A percentile compares a stretch with the other conserved stretches of the same genome.
phyloP scores from a whole-genome alignment of 2,113 vertebrate genomes.

The Symphodus melops region DNA sequence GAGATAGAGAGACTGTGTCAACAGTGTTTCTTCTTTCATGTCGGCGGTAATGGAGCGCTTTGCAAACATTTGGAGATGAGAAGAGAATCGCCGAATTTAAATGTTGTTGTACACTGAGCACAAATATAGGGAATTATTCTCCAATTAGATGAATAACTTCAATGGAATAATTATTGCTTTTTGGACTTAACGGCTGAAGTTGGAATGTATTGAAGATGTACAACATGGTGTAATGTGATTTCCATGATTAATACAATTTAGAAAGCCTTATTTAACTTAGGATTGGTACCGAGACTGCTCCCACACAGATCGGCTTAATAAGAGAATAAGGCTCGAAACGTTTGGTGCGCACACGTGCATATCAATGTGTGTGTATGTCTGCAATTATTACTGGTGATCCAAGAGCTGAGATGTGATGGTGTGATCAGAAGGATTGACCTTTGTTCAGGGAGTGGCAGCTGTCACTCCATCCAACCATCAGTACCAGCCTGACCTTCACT shows the following conservation, averaged over 20 bases:
- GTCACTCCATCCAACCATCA: constrained; percentile 63
- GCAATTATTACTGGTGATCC: constrained; percentile 26
- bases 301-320: neutral
- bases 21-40: constrained; percentile 26
- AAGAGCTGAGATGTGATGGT: constrained; percentile 41
- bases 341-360: constrained; percentile 1
- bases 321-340: constrained; percentile 3
- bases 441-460: constrained; percentile 72
- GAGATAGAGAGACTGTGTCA: constrained; percentile 46
- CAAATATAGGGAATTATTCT: constrained; percentile 5
- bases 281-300: neutral
- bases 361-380: neutral
- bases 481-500: constrained; percentile 71
- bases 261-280: neutral
- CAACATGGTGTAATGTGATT: neutral
- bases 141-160: constrained; percentile 14
- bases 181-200: constrained; percentile 9
- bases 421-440: constrained; percentile 69
- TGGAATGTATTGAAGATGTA: neutral
- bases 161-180: constrained; percentile 17
- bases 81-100: constrained; percentile 33
- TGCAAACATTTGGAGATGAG: constrained; percentile 63
- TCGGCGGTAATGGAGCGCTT: constrained; percentile 27
- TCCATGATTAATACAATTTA: neutral
- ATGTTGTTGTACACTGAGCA: constrained; percentile 16